Evolutionary conservation across 2,888 invertebrate species (phyloP), one percentile per base, ranked within the genome.

Genomic region (Agonopterix subpropinquella): DNA sequence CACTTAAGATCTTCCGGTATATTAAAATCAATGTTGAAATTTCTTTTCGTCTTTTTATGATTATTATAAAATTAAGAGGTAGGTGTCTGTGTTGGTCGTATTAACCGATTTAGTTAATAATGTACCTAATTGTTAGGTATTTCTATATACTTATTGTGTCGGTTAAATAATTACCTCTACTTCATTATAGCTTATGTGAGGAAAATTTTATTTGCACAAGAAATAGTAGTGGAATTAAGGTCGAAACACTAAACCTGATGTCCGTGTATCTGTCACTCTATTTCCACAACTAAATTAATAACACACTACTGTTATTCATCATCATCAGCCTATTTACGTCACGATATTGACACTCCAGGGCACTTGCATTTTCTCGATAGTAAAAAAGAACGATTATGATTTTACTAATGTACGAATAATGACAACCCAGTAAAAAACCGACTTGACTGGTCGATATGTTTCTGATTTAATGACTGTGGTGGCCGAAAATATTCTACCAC

Each of bases 111-210:
- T 86, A 87, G 85, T 87, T 87, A 75, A 73, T 83, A 82, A 77
- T 76, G 75, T 78, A 75, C 80, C 80, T 83, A 79, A 81, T 65
- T 56, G 60, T 77, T 86, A 85, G 84, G 79, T 86, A 79, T 82
- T 80, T 83, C 81, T 84, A 83, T 86, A 79, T 84, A 84, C 77
- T 83, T 82, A 85, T 84, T 85, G 81, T 85, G 86, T 85, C 85
- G 77, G 77, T 85, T 84, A 79, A 82, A 80, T 78, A 71, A 79
- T 82, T 86, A 85, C 85, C 83, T 86, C 85, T 85, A 67, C 66
- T 74, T 73, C 71, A 73, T 73, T 73, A 80, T 81, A 81, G 88
- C 87, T 88, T 87, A 81, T 84, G 88, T 88, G 86, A 77, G 41
- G 64, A 73, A 80, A 71, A 63, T 75, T 78, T 85, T 45, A 73